Conservation (phyloP, 2,113 vertebrate species). For the Aegotheles bennettii region DNA sequence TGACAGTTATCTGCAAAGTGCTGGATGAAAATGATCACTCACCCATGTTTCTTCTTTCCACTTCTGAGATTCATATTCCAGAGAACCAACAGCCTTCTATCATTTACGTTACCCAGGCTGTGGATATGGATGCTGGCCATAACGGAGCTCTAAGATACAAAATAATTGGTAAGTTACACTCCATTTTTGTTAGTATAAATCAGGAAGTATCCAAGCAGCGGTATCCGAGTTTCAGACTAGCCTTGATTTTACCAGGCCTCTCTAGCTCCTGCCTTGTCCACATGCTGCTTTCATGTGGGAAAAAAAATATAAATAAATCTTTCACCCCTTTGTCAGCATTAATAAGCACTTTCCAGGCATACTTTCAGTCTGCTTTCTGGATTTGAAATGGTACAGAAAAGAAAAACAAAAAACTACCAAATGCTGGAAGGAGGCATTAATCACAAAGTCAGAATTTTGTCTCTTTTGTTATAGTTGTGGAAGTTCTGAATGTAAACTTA, state of each 20-base stretch:
- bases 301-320: not conserved
- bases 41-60: slow-evolving; percentile 76
- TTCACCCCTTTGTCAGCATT: not conserved
- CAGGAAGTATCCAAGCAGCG: not conserved
- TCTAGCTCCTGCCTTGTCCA: not conserved
- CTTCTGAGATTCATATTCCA: slow-evolving; percentile 74
- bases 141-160: slow-evolving; percentile 82
- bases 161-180: slow-evolving; percentile 76
- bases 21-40: slow-evolving; percentile 88
- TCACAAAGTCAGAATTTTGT: not conserved
- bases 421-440: not conserved
- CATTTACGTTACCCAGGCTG: slow-evolving; percentile 73
- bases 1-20: slow-evolving; percentile 78
- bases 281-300: not conserved
- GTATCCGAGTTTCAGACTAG: not conserved
- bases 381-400: not conserved
- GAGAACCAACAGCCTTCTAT: slow-evolving; percentile 84
- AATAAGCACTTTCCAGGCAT: not conserved
- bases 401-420: not conserved
- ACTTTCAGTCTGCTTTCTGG: not conserved
- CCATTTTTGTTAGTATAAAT: not conserved
- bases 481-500: not conserved
- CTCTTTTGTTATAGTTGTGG: not conserved
- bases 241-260: not conserved
- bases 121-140: slow-evolving; percentile 79